These are phyloP conservation scores for Chrysodeixis includens DNA, from an alignment of 2,888 invertebrate genomes.

Conservation along the genomic window DNA sequence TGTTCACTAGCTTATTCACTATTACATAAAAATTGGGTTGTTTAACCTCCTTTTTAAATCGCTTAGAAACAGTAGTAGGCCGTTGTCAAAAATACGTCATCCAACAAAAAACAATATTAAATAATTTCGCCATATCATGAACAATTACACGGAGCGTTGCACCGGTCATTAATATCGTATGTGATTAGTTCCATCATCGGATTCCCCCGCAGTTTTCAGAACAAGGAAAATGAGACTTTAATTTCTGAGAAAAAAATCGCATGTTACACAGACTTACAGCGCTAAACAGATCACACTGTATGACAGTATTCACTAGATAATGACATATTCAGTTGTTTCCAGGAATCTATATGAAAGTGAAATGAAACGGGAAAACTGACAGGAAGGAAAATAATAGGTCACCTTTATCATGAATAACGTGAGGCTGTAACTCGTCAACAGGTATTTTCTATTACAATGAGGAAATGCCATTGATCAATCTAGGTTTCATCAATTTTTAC, in stretches of 20 bases:
- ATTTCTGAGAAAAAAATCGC: constrained; percentile 44
- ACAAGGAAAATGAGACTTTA: constrained; percentile 43
- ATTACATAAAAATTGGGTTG: no score
- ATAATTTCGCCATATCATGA: background rate
- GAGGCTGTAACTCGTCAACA: background rate
- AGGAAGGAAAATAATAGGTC: background rate
- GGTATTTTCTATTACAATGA: background rate
- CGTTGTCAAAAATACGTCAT: background rate
- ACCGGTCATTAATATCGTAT: constrained; percentile 12
- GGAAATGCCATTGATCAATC: background rate
- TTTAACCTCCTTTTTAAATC: background rate
- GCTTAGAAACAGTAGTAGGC: background rate
- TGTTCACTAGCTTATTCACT: no score
- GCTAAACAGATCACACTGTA: constrained; percentile 8
- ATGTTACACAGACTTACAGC: constrained; percentile 9
- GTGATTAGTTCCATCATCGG: constrained; percentile 36
- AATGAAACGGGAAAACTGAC: background rate
- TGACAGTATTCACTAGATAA: constrained; percentile 3
- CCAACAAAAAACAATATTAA: background rate
- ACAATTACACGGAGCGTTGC: constrained; percentile 8
- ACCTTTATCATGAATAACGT: background rate
- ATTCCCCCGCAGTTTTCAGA: constrained; percentile 54
- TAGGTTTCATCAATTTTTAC: background rate
- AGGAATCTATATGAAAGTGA: constrained; percentile 7
- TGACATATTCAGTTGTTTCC: background rate